Conservation (phyloP, 2,888 invertebrate genomes). For the Quadriops clusia region DNA sequence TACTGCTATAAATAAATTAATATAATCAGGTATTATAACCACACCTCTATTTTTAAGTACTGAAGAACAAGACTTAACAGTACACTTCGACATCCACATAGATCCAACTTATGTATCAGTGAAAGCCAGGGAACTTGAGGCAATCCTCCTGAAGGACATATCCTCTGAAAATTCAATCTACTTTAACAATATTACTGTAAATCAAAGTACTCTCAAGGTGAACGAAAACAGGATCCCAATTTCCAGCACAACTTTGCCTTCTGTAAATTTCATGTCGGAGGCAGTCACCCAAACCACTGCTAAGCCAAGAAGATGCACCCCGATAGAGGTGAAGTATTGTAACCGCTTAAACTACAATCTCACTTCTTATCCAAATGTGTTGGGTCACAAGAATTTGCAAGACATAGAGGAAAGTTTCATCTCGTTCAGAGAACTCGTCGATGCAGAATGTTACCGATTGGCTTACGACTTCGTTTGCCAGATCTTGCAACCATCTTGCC, state of each 20-base stretch:
- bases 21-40: neutral
- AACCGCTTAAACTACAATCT: conserved; percentile 61
- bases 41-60: conserved; percentile 33
- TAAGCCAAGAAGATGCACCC: conserved; percentile 54
- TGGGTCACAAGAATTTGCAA: conserved; percentile 49
- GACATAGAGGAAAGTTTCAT: conserved; percentile 67
- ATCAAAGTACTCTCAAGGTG: conserved; percentile 53
- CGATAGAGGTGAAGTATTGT: conserved; percentile 57
- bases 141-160: conserved; percentile 56
- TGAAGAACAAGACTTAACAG: conserved; percentile 59
- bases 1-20: neutral
- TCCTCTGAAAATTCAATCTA: conserved; percentile 44
- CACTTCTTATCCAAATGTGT: conserved; percentile 74
- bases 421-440: conserved; percentile 73
- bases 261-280: conserved; percentile 31
- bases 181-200: conserved; percentile 52
- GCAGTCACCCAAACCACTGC: conserved; percentile 44
- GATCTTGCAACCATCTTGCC: conserved; percentile 70
- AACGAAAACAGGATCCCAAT: conserved; percentile 39
- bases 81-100: conserved; percentile 78
- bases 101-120: conserved; percentile 51
- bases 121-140: conserved; percentile 50
- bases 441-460: conserved; percentile 76
- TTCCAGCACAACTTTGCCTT: conserved; percentile 32
- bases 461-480: conserved; percentile 86